Conservation (phyloP, 1,140 invertebrate genomes). For the Euura lappo region DNA sequence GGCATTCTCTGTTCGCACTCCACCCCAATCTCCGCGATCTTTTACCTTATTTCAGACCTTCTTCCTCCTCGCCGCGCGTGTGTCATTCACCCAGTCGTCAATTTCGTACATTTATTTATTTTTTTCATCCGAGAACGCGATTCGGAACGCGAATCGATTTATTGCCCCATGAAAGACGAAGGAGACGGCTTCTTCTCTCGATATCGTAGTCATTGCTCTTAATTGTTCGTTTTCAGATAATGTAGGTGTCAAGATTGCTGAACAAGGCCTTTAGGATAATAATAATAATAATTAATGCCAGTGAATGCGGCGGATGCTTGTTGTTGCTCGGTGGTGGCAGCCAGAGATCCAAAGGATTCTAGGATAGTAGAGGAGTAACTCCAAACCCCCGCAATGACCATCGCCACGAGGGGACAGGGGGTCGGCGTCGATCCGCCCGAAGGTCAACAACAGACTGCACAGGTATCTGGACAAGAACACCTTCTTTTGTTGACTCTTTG, state of each 20-base stretch:
- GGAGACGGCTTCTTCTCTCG: no score
- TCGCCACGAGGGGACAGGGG: slow-evolving; percentile 69
- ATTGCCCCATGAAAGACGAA: no score
- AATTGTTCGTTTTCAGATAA: slow-evolving; percentile 52
- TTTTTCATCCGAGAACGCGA: no score
- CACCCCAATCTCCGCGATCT: no score
- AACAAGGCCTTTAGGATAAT: slow-evolving; percentile 55
- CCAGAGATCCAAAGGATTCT: slow-evolving; percentile 45
- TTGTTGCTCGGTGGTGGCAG: slow-evolving; percentile 35
- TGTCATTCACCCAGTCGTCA: no score
- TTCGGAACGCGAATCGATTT: no score
- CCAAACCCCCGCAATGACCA: slow-evolving; percentile 61
- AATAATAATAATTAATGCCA: slow-evolving; percentile 58
- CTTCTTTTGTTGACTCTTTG: no score
- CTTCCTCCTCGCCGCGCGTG: no score
- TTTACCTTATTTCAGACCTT: no score
- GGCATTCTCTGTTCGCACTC: no score
- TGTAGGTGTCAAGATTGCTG: slow-evolving; percentile 57
- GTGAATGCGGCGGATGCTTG: slow-evolving; percentile 55
- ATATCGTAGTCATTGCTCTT: no score
- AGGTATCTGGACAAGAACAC: slow-evolving; percentile 51
- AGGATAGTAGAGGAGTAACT: slow-evolving; percentile 37
- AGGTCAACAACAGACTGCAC: slow-evolving; percentile 63
- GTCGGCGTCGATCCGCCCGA: slow-evolving; percentile 65
- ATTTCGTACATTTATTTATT: no score